phyloP scores from a whole-genome alignment of 2,888 invertebrate species.

The Ceriagrion tenellum region DNA sequence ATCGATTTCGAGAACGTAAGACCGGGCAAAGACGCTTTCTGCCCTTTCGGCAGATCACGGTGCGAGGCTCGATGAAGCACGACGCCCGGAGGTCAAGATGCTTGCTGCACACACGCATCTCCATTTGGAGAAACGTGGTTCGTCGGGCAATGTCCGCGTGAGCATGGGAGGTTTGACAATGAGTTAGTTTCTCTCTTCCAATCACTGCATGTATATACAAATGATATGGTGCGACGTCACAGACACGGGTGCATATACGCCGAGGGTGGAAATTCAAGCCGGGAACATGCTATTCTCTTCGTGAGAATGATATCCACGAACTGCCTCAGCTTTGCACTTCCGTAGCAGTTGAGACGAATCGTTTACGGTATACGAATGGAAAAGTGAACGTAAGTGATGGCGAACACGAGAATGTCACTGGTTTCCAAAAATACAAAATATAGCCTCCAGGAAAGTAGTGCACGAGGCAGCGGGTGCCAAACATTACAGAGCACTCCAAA shows the following conservation, averaged over 20 bases:
- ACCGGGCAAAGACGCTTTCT: too few species aligned
- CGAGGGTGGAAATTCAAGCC: too few species aligned
- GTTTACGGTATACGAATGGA: neutral
- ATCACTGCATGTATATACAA: too few species aligned
- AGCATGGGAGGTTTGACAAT: too few species aligned
- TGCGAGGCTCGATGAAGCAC: neutral
- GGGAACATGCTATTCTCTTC: neutral
- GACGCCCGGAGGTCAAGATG: neutral
- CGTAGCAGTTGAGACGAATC: too few species aligned
- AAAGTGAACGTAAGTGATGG: neutral
- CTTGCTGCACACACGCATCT: neutral
- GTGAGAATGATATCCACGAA: neutral
- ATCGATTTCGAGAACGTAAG: neutral
- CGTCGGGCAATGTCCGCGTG: too few species aligned
- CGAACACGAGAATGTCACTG: neutral
- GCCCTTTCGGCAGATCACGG: neutral
- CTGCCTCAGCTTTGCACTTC: neutral
- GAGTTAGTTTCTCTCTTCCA: too few species aligned
- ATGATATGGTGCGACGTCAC: too few species aligned
- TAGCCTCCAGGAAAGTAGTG: neutral
- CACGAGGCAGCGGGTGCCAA: neutral
- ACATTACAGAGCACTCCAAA: too few species aligned
- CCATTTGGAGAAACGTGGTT: too few species aligned
- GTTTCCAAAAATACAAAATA: neutral
- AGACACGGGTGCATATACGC: too few species aligned